Evolutionary conservation across 2,113 vertebrate genomes (phyloP), one percentile per base, ranked within the genome.

Genomic region (Prionailurus bengalensis): DNA sequence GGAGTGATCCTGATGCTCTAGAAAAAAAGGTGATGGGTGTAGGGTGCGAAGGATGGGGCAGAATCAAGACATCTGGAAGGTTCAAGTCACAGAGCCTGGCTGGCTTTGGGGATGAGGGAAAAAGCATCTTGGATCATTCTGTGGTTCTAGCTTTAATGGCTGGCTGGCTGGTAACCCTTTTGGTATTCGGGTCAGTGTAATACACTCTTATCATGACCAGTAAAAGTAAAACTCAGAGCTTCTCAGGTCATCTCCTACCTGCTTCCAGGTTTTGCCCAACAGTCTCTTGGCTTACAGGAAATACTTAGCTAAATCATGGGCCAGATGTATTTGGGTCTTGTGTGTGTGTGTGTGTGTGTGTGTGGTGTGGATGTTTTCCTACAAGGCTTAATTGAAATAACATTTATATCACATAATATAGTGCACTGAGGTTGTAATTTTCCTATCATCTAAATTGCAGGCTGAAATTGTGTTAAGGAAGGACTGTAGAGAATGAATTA

Each of bases 401-500:
- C 98, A 97, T 99, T 99, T 99, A 98, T 99, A 99, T 99, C 98
- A 92, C 98, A 99, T 99, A 99, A 98, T 98, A 99, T 82, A 98
- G 98, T 98, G 98, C 97, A 96, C 97, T 97, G 98, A 98, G 98
- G 99, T 98, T 98, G 98, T 99, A 99, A 99, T 99, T 99, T 99
- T 99, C 99, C 98, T 99, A 99, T 99, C 99, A 99, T 98, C 98
- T 98, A 99, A 99, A 99, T 99, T 99, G 99, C 98, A 99, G 99
- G 98, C 98, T 99, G 98, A 99, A 99, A 99, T 97, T 98, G 98
- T 98, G 98, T 98, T 98, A 98, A 98, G 98, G 98, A 98, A 99
- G 97, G 98, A 98, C 96, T 21, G 93, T 93, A 98, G 97, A 98
- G 97, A 97, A 98, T 98, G 99, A 99, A 99, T 99, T 99, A 98